Conservation (phyloP, 2,888 invertebrate genomes). For the Chaetogeoica ovagalla region DNA sequence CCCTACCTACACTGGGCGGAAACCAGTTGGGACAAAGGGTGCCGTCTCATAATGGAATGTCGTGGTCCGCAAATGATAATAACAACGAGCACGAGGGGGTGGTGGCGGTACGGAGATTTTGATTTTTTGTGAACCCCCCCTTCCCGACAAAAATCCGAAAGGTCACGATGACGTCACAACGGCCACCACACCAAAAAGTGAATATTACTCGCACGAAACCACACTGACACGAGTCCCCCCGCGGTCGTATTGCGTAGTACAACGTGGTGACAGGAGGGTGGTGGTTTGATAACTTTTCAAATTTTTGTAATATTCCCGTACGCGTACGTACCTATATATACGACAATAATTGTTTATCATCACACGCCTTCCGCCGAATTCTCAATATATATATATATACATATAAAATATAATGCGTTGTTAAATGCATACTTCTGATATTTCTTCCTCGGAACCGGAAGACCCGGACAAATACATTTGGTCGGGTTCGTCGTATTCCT, state of each 20-base stretch:
- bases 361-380: too few species aligned
- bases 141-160: neutral
- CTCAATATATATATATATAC: too few species aligned
- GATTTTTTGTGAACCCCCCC: constrained; percentile 37
- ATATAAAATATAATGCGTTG: neutral
- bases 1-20: constrained; percentile 45
- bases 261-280: neutral
- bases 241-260: too few species aligned
- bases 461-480: constrained; percentile 47
- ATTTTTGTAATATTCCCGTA: neutral
- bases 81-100: neutral
- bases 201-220: constrained; percentile 9
- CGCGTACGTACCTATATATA: constrained; percentile 4
- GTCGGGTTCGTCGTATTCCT: constrained; percentile 50
- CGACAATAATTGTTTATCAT: too few species aligned
- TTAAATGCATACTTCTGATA: constrained; percentile 47
- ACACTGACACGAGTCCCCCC: neutral
- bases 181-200: neutral
- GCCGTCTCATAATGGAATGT: constrained; percentile 35
- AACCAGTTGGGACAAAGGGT: constrained; percentile 53
- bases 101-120: neutral
- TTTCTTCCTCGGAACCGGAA: constrained; percentile 46
- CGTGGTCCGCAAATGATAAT: neutral
- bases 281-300: neutral
- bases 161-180: constrained; percentile 43